phyloP scores from a whole-genome alignment of 2,113 vertebrate species.

The Pipa parva region DNA sequence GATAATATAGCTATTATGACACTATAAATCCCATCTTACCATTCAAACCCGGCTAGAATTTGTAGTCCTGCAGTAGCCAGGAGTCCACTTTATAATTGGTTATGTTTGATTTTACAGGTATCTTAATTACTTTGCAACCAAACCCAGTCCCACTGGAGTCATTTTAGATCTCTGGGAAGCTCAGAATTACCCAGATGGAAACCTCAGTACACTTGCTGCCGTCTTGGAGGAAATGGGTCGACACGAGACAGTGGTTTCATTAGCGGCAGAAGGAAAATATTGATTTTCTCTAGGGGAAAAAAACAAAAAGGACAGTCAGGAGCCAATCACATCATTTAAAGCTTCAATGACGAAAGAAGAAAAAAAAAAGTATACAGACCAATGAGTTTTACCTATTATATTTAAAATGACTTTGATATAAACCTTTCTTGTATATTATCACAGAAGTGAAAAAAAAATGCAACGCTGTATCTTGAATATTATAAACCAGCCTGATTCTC shows the following conservation, averaged over 20 bases:
- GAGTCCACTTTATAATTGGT: neutral
- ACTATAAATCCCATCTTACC: too few relatives aligned
- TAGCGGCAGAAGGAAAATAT: constrained; percentile 77
- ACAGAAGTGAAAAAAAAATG: constrained; percentile 60
- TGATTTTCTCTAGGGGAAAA: constrained; percentile 56
- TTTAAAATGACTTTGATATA: constrained; percentile 49
- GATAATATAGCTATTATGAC: too few relatives aligned
- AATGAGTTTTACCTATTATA: constrained; percentile 54
- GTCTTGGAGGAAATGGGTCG: constrained; percentile 94
- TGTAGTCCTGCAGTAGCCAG: neutral
- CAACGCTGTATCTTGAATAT: constrained; percentile 68
- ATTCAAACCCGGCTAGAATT: too few relatives aligned
- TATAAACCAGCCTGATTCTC: constrained; percentile 65
- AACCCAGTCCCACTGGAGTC: constrained; percentile 88
- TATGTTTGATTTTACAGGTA: constrained; percentile 67
- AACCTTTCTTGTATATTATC: constrained; percentile 57
- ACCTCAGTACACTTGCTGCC: constrained; percentile 83
- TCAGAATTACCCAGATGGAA: constrained; percentile 91
- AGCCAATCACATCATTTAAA: neutral
- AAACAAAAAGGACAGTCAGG: constrained; percentile 40
- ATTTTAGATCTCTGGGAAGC: constrained; percentile 96
- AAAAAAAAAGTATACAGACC: constrained; percentile 47
- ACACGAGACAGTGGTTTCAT: constrained; percentile 76
- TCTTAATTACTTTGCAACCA: constrained; percentile 94
- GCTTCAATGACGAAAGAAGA: constrained; percentile 1